Conservation (phyloP, 2,797 vertebrate genomes). For the Gymnoscopelus microlampas region DNA sequence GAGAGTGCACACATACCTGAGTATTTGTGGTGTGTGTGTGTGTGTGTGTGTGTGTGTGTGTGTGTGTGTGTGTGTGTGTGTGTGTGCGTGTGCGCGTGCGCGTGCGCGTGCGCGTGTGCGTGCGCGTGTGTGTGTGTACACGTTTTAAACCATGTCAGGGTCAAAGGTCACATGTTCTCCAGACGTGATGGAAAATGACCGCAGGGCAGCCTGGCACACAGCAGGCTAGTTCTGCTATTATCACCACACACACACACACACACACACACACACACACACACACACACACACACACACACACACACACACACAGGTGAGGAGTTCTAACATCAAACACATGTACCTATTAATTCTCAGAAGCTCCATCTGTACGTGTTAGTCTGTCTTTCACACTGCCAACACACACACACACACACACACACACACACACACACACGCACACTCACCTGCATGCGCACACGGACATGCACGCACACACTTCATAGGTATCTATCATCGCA, state of each 20-base stretch:
- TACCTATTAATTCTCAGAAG: constrained; percentile 60
- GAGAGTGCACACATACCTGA: no score
- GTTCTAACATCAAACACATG: constrained; percentile 62
- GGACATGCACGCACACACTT: not conserved
- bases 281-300: constrained; percentile 18
- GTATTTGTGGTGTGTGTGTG: not conserved
- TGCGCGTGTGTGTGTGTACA: not conserved
- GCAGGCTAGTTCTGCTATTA: constrained; percentile 65
- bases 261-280: constrained; percentile 16
- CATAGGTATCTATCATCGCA: no score
- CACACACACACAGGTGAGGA: constrained; percentile 15
- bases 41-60: constrained; percentile 6
- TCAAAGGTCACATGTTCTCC: constrained; percentile 54
- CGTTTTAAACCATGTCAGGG: constrained; percentile 56
- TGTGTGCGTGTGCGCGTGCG: not conserved
- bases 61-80: constrained; percentile 13
- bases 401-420: constrained; percentile 33
- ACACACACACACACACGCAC: constrained; percentile 1
- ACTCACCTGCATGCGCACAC: constrained; percentile 20
- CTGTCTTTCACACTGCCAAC: constrained; percentile 47
- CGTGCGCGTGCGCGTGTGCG: not conserved
- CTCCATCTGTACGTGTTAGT: constrained; percentile 58
- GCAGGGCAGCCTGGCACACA: constrained; percentile 56
- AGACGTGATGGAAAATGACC: constrained; percentile 72
- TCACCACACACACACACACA: constrained; percentile 43